Evolutionary conservation across 2,888 invertebrate species (phyloP), one percentile per base, ranked within the genome.

Genomic region (Drosophila neotestacea): DNA sequence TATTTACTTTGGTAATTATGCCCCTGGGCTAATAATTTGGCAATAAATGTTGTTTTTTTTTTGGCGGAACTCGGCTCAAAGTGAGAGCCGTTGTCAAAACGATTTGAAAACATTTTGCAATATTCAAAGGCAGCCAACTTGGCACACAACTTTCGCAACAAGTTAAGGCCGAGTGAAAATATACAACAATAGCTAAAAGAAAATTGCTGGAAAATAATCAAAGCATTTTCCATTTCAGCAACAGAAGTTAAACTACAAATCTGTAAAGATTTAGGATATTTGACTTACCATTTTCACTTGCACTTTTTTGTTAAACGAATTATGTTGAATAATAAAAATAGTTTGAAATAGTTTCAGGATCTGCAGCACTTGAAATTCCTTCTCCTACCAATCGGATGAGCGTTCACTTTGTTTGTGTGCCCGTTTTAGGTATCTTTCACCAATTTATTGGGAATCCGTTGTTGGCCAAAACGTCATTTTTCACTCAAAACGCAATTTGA

Each of bases 401-500:
- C 85, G 88, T 73, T 77, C 84, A 71, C 63, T 76, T 69, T 44
- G 77, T 65, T 76, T 78, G 76, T 81, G 85, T 82, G 87, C 73
- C 72, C 74, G 75, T 78, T 73, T 77, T 81, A 58, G 79, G 67
- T 77, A 87, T 90, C 90, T 88, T 90, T 87, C 81, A 90, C 82
- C 88, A 89, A 83, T 90, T 90, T 90, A 89, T 90, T 90, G 89
- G 77, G 77, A 85, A 84, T 88, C 73, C 64, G 73, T 70, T 77
- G 71, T 70, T 77, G 71, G 79, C 81, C 85, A 88, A 83, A 88
- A 79, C 79, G 56, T 72, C 79, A 73, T 76, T 78, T 60, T 85
- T 69, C 74, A 83, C 89, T 90, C 88, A 87, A 89, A 88, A 85
- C 90, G 89, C 90, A 89, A 83, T 84, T 85, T 78, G 85, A 90